These are phyloP conservation scores for Spisula solida DNA, from an alignment of 2,888 invertebrate species.

Conservation along the genomic window DNA sequence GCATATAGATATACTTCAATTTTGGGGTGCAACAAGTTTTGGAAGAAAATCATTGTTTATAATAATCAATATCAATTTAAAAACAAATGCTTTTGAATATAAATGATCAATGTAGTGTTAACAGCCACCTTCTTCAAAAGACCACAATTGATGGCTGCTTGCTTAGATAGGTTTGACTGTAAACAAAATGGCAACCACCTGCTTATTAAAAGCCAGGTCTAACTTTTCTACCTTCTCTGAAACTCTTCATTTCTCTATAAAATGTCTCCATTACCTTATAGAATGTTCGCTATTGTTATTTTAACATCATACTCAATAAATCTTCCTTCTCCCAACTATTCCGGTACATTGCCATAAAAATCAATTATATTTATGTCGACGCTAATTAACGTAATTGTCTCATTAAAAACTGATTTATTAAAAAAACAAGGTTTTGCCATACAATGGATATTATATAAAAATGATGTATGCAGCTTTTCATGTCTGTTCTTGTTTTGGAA, in stretches of 20 bases:
- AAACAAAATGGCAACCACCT: too few relatives aligned
- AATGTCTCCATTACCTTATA: neutral
- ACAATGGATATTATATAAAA: constrained; percentile 6
- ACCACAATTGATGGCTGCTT: too few relatives aligned
- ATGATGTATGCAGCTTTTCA: neutral
- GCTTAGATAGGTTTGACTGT: too few relatives aligned
- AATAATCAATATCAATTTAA: too few relatives aligned
- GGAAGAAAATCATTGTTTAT: too few relatives aligned
- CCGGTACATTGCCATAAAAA: neutral
- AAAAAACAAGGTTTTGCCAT: neutral
- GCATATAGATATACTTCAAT: too few relatives aligned
- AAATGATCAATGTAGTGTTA: too few relatives aligned
- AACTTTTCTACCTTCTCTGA: neutral
- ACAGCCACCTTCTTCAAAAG: too few relatives aligned
- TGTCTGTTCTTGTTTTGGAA: neutral
- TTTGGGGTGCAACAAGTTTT: too few relatives aligned
- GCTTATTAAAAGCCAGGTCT: neutral
- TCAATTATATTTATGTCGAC: constrained; percentile 6
- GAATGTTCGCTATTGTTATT: neutral
- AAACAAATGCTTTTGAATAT: too few relatives aligned
- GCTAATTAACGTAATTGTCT: constrained; percentile 2
- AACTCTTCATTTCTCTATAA: neutral
- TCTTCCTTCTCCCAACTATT: neutral
- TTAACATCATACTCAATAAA: neutral
- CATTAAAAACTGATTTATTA: constrained; percentile 17